Percentiles rank a stretch among this genome's conserved stretches.
Evolutionary conservation across 2,113 vertebrate genomes (phyloP).

Genomic region (Corydoras maculifer): DNA sequence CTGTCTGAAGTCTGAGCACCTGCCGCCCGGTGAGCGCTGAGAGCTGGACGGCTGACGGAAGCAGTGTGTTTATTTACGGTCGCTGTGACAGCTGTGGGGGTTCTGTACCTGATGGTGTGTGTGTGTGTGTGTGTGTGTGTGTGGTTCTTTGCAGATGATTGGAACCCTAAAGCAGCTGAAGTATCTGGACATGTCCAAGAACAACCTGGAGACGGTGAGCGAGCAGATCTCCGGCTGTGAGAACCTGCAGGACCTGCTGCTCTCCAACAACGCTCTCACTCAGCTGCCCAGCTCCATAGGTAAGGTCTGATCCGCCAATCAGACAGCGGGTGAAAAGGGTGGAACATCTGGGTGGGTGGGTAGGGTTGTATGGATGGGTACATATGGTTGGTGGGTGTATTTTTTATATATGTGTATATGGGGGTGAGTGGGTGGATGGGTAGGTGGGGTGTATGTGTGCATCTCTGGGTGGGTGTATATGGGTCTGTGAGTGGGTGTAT

Average conservation of each 20-base stretch:
- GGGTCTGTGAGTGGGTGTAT: no score
- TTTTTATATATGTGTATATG: no score
- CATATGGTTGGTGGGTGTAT: no score
- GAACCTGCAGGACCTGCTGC: conserved; percentile 84
- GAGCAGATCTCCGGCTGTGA: conserved; percentile 93
- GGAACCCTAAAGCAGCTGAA: conserved; percentile 86
- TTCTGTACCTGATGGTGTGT: background rate
- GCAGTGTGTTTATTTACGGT: background rate
- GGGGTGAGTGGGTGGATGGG: no score
- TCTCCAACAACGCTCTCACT: conserved; percentile 91
- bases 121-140: conserved; percentile 2
- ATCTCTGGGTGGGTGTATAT: no score
- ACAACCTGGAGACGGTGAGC: conserved; percentile 91
- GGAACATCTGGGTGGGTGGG: no score
- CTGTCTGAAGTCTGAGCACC: no score
- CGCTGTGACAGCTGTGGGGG: no score
- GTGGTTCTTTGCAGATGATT: conserved; percentile 70
- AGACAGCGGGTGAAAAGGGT: no score
- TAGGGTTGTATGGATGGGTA: no score
- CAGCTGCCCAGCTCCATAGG: conserved; percentile 91
- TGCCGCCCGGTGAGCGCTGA: no score
- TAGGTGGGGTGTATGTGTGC: no score
- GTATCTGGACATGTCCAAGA: conserved; percentile 96
- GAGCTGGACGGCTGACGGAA: conserved; percentile 8
- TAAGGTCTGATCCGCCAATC: conserved; percentile 40